phyloP scores from a whole-genome alignment of 2,888 invertebrate genomes.

The Drosophila ezoana region DNA sequence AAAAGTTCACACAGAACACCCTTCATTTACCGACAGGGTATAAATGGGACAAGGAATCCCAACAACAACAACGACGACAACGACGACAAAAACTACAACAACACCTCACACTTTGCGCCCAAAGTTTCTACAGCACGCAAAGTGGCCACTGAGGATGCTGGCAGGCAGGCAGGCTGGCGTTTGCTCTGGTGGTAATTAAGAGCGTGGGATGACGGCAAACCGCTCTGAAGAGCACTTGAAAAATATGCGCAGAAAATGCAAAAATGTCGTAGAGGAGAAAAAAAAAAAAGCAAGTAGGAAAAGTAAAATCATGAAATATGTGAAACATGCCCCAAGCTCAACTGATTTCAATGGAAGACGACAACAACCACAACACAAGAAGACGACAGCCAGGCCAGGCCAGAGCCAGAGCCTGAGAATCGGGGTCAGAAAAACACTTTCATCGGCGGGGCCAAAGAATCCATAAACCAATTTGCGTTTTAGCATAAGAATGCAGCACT shows the following conservation, averaged over 20 bases:
- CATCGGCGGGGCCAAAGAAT: slow-evolving; percentile 61
- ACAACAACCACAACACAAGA: background rate
- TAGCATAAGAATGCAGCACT: slow-evolving; percentile 62
- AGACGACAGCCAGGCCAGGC: slow-evolving; percentile 2
- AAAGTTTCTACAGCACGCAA: slow-evolving; percentile 41
- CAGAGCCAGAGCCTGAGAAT: slow-evolving; percentile 40
- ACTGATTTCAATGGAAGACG: slow-evolving; percentile 45
- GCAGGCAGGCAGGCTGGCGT: slow-evolving; percentile 6
- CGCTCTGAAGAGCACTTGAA: slow-evolving; percentile 51
- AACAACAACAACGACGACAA: slow-evolving; percentile 2
- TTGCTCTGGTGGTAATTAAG: slow-evolving; percentile 71
- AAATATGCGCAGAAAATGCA: slow-evolving; percentile 63
- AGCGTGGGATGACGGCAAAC: slow-evolving; percentile 74
- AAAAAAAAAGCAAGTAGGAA: slow-evolving; percentile 28
- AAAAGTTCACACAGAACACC: no score
- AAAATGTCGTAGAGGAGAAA: slow-evolving; percentile 45
- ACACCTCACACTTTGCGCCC: slow-evolving; percentile 28
- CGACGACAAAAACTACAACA: background rate
- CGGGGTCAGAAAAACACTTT: slow-evolving; percentile 79
- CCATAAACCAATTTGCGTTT: slow-evolving; percentile 55
- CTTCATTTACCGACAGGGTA: slow-evolving; percentile 10
- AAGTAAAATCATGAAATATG: slow-evolving; percentile 80
- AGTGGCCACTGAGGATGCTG: slow-evolving; percentile 54
- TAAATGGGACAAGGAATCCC: slow-evolving; percentile 25
- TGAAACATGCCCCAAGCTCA: slow-evolving; percentile 68